Evolutionary conservation across 2,888 invertebrate genomes (phyloP), one percentile per base, ranked within the genome.

Genomic region (Orgyia antiqua): DNA sequence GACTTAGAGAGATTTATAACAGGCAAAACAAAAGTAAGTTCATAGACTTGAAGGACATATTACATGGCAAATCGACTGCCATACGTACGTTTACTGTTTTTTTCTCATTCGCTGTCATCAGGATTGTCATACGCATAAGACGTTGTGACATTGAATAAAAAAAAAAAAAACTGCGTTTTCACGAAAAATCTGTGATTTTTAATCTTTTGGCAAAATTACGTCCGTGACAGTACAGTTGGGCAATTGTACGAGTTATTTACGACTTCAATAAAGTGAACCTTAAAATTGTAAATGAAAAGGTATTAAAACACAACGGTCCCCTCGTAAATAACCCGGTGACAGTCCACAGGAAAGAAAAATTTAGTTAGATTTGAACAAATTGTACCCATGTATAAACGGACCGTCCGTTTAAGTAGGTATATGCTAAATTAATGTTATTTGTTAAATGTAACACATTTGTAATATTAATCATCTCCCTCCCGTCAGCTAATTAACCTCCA

Each of bases 231-330:
- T 65, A 15, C 66, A 62, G 56, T 64, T 56, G 58, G 62, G 60
- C 67, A 66, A 72, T 68, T 72, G 71, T 58, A 51, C 61, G 67
- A 71, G 79, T 84, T 76, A 86, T 86, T 86, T 86, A 86, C 79
- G 82, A 71, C 74, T 70, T 70, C 83, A 83, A 86, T 86, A 86
- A 86, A 86, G 67, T 76, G 78, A 68, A 82, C 84, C 84, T 86
- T 86, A 84, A 86, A 84, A 86, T 86, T 84, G 84, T 84, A 83
- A 86, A 86, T 86, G 84, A 83, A 86, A 86, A 75, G 80, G 80
- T 76, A 86, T 86, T 84, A 86, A 84, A 83, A 76, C 72, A 71
- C 69, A 69, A 62, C 63, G 69, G 69, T 45, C 59, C 79, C 74
- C 74, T 78, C 78, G 74, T 86, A 86, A 84, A 86, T 86, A 67